These are phyloP conservation scores for Myotis vivesi DNA, from an alignment of 2,797 vertebrate genomes.

Conservation along the genomic window DNA sequence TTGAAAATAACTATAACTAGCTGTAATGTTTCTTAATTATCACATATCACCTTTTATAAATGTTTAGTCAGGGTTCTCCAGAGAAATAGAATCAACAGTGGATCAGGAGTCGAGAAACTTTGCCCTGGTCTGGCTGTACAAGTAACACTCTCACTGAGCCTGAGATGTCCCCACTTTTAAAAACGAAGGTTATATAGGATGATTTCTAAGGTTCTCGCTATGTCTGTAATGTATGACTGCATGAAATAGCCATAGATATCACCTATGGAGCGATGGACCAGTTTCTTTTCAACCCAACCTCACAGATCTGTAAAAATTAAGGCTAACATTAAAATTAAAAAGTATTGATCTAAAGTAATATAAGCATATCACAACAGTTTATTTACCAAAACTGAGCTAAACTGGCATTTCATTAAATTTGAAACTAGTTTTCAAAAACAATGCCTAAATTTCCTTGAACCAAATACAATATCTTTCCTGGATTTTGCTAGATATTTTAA, in stretches of 20 bases:
- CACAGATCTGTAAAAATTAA: neutral
- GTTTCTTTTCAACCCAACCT: constrained; percentile 4
- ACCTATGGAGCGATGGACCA: neutral
- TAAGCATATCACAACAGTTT: neutral
- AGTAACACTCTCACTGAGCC: neutral
- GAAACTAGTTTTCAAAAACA: neutral
- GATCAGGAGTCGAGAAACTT: neutral
- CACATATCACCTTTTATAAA: neutral
- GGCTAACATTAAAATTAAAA: neutral
- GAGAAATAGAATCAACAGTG: neutral
- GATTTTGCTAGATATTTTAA: neutral
- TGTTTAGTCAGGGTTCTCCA: neutral
- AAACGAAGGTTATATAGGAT: neutral
- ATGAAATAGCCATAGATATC: neutral
- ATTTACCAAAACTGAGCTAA: constrained; percentile 20
- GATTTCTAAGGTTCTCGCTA: neutral
- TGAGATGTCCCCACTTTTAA: neutral
- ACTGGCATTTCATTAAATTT: constrained; percentile 19
- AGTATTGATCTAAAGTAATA: constrained; percentile 21
- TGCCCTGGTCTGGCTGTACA: neutral
- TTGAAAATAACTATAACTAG: neutral
- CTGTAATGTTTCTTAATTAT: neutral
- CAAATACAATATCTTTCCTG: neutral
- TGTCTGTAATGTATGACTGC: neutral
- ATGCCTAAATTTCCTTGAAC: neutral